Evolutionary conservation across 2,113 vertebrate genomes (phyloP).

Genomic region (Vidua chalybeata): DNA sequence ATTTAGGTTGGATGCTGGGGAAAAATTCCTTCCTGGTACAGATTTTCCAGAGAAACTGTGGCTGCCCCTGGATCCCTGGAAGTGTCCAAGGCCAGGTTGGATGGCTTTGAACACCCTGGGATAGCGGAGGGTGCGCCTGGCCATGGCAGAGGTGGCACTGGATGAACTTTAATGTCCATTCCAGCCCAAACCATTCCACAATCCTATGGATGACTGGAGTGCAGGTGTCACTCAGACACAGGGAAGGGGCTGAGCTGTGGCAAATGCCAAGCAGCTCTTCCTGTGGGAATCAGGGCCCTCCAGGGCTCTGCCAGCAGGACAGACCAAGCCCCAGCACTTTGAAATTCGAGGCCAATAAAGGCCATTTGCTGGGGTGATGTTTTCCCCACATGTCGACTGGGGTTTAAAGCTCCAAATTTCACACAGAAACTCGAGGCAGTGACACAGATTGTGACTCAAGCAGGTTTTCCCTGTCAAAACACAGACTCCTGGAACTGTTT

Average conservation of each 20-base stretch:
- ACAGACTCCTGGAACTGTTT: background rate
- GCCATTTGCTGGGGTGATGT: background rate
- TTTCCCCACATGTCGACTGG: background rate
- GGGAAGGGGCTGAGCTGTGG: background rate
- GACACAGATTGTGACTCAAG: accelerated
- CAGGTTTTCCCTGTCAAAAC: background rate
- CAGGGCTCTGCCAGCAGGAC: background rate
- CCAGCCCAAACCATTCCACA: background rate
- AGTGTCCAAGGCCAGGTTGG: background rate
- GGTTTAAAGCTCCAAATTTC: background rate
- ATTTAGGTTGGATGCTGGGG: background rate
- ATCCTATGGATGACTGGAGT: background rate
- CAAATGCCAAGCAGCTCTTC: background rate
- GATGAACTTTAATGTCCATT: background rate
- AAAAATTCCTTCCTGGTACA: background rate
- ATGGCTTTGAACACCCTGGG: accelerated
- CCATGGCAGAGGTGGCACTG: background rate
- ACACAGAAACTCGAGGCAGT: background rate
- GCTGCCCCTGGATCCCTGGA: background rate
- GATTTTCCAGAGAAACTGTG: background rate
- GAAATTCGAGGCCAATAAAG: slow-evolving; percentile 23
- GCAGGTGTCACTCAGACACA: background rate
- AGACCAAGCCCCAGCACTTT: background rate
- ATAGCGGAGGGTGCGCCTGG: background rate
- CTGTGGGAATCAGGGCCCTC: background rate